These are phyloP conservation scores for Pelmatolapia mariae DNA, from an alignment of 2,113 vertebrate species.

Conservation along the genomic window DNA sequence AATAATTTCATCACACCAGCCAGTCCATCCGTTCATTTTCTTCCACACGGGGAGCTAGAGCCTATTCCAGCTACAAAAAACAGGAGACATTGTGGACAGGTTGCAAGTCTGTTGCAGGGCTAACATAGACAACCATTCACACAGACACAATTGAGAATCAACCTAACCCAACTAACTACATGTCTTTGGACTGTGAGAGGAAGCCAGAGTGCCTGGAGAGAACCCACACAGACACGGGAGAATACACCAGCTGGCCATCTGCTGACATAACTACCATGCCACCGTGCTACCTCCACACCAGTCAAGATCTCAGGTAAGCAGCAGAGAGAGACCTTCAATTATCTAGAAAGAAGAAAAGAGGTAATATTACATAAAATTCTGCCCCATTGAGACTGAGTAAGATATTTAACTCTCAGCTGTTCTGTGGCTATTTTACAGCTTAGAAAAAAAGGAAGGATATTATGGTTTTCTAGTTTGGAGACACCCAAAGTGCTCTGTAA, in stretches of 20 bases:
- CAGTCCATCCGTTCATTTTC: accelerated
- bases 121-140: background rate
- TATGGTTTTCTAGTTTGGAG: conserved; percentile 25
- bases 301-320: background rate
- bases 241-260: background rate
- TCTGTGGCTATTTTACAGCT: background rate
- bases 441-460: background rate
- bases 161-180: background rate
- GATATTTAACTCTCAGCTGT: background rate
- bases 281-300: accelerated
- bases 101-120: background rate
- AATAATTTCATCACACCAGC: background rate
- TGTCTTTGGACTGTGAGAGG: background rate
- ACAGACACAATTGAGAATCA: accelerated
- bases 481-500: conserved; percentile 57
- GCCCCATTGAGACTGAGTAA: background rate
- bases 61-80: background rate
- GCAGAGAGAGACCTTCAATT: background rate
- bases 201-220: background rate
- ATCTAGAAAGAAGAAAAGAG: background rate
- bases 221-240: background rate
- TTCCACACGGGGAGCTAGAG: background rate
- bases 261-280: background rate
- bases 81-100: accelerated
- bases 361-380: background rate